Evolutionary conservation across 2,113 vertebrate species (phyloP), one percentile per base, ranked within the genome.

Genomic region (Chlorocebus sabaeus): DNA sequence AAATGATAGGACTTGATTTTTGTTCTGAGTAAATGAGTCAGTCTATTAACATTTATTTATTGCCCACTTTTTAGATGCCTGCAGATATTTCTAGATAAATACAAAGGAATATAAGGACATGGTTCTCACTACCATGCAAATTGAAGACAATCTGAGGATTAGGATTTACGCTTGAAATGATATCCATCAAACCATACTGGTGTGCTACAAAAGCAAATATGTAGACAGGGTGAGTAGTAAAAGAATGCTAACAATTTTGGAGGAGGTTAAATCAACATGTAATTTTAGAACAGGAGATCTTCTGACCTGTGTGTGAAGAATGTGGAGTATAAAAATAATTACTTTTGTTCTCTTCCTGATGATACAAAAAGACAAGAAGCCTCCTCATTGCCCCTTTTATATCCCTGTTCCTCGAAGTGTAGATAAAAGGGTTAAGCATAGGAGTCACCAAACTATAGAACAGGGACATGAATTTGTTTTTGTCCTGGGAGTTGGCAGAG

Each of bases 391-490:
- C 93, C 7, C 88, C 61, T 86, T 98, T 98, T 87, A 98, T 78
- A 27, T 97, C 97, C 43, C 93, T 96, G 59, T 98, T 98, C 38
- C 87, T 96, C 87, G 97, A 84, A 61, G 97, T 96, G n/a, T 97
- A 97, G 35, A 97, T 95, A 22, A 98, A 97, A n/a, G 96, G 94
- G 50, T 98, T 98, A 85, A 97, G 95, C 95, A 96, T 84, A 72
- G 97, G 97, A 40, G 97, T 98, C 45, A 97, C 90, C 90, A 98
- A 84, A 68, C 94, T 95, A 50, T 97, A 97, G 35, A 97, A 95
- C 3, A 98, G 68, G 11, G 96, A 90, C 93, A 98, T 72, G 17
- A 97, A 6, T 79, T 97, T 97, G 90, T 91, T 84, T 35, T 92
- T 89, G 23, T 97, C 79, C 67, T 73, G 87, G 12, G 83, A 91